Conservation (phyloP, 23 tunicate species). For the Trididemnum nubilum region DNA sequence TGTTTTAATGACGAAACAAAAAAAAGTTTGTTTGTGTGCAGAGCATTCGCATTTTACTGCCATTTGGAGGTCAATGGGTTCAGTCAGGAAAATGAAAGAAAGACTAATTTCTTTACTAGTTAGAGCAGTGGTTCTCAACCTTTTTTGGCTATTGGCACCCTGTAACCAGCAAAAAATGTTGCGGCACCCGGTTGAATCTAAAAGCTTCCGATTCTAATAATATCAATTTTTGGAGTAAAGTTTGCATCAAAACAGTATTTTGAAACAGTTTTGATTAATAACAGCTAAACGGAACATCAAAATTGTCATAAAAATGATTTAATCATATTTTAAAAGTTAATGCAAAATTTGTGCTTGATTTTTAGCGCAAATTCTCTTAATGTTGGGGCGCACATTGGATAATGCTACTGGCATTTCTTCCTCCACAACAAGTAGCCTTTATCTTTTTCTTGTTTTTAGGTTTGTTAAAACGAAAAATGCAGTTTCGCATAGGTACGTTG, state of each 20-base stretch:
- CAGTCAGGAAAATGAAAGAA: too few relatives aligned
- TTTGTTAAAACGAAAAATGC: slow-evolving; percentile 34
- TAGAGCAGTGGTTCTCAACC: too few relatives aligned
- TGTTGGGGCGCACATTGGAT: slow-evolving; percentile 38
- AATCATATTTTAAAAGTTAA: slow-evolving; percentile 27
- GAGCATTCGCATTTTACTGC: too few relatives aligned
- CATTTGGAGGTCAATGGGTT: background rate
- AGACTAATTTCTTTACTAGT: too few relatives aligned
- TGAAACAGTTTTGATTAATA: slow-evolving; percentile 26
- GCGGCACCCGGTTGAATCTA: too few relatives aligned
- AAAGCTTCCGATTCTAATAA: too few relatives aligned
- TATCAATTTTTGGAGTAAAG: slow-evolving; percentile 6
- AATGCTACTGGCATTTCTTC: slow-evolving; percentile 40
- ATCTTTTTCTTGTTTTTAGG: slow-evolving; percentile 32
- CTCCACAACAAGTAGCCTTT: slow-evolving; percentile 33
- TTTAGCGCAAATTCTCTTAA: slow-evolving; percentile 36
- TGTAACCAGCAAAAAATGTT: slow-evolving; percentile 18
- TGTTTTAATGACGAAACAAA: too few relatives aligned
- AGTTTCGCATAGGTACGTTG: slow-evolving; percentile 23
- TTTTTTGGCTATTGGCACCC: slow-evolving; percentile 30
- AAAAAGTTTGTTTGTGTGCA: too few relatives aligned
- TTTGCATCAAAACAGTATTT: slow-evolving; percentile 19
- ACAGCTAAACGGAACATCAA: slow-evolving; percentile 28
- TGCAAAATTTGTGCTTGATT: slow-evolving; percentile 40
- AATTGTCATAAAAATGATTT: slow-evolving; percentile 18